Conservation (phyloP, 2,797 vertebrate species). For the Acrocephalus scirpaceus region DNA sequence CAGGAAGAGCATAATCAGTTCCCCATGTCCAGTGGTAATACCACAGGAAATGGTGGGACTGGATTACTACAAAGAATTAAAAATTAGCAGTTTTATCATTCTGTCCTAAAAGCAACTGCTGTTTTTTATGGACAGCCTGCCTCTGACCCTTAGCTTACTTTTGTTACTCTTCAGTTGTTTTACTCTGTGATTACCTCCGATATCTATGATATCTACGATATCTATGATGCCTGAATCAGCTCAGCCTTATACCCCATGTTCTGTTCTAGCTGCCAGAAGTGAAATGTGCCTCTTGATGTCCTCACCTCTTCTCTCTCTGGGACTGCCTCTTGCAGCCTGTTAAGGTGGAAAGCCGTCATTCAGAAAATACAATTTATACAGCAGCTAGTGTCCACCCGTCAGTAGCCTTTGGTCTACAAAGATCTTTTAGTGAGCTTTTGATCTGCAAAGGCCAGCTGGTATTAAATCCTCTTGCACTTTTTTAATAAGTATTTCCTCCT, state of each 20-base stretch:
- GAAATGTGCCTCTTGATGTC: neutral
- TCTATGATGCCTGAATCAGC: neutral
- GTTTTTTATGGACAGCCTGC: neutral
- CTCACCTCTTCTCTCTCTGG: neutral
- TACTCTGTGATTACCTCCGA: neutral
- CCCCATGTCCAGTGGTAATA: neutral
- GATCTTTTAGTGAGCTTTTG: neutral
- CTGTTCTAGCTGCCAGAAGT: neutral
- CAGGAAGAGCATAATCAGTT: neutral
- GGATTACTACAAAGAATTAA: neutral
- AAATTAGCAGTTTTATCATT: neutral
- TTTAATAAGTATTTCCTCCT: neutral
- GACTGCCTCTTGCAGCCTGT: neutral
- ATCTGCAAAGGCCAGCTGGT: neutral
- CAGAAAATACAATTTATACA: neutral
- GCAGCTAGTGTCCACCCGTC: neutral
- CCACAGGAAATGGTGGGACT: neutral
- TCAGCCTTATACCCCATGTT: rapidly evolving
- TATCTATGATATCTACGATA: neutral
- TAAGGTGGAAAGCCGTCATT: neutral
- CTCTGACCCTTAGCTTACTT: neutral
- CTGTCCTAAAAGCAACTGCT: neutral
- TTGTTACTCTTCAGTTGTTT: neutral
- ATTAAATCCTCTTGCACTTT: neutral
- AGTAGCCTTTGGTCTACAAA: neutral